Evolutionary conservation across 64 coral and sea anemone species (phyloP).

Genomic region (Porites lutea): DNA sequence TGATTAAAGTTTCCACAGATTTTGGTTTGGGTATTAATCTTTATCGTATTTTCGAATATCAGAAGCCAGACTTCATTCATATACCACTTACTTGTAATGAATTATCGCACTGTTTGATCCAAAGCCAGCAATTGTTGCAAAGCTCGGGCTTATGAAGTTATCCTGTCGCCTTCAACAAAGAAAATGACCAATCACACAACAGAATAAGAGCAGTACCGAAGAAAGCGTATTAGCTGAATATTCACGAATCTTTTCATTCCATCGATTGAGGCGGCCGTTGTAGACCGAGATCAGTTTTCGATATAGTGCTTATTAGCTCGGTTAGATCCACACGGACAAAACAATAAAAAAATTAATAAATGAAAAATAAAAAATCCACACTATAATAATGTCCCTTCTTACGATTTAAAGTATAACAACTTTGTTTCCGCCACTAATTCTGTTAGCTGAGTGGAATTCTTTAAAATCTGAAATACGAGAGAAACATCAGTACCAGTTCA

Average conservation of each 20-base stretch:
- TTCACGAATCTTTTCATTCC: no score
- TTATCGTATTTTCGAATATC: no score
- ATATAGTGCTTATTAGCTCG: no score
- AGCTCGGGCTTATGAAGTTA: slow-evolving; percentile 87
- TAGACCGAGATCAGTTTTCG: no score
- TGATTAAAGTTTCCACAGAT: no score
- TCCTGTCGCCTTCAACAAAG: slow-evolving; percentile 64
- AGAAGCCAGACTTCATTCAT: not conserved
- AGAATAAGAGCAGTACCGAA: not conserved
- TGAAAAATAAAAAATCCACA: not conserved
- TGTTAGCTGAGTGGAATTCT: slow-evolving; percentile 53
- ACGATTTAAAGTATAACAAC: slow-evolving; percentile 73
- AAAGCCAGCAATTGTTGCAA: slow-evolving; percentile 89
- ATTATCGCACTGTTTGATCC: slow-evolving; percentile 91
- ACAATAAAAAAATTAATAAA: not conserved
- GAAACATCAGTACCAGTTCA: not conserved
- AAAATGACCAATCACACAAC: not conserved
- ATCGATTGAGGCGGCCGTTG: no score
- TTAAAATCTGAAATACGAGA: slow-evolving; percentile 53
- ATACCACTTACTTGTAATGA: slow-evolving; percentile 79
- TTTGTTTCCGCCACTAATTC: slow-evolving; percentile 74
- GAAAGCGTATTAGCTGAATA: no score
- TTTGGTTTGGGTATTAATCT: no score
- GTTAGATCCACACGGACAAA: no score
- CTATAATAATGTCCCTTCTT: not conserved